Evolutionary conservation across 2,113 vertebrate genomes (phyloP).

Genomic region (Pongo pygmaeus): DNA sequence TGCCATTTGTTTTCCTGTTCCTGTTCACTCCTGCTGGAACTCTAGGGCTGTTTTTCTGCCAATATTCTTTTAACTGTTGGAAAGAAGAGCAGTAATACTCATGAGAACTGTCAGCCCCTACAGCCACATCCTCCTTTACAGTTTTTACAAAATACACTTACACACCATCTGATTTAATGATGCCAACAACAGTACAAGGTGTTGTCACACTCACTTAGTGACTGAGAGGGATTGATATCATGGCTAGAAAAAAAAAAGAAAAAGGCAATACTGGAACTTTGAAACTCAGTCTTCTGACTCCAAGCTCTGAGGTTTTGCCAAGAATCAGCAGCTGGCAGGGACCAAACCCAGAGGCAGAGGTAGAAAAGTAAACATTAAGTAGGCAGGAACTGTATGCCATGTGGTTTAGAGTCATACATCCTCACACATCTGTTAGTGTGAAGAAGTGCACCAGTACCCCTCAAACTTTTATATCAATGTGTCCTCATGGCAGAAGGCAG

Average conservation of each 20-base stretch:
- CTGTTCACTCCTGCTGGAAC: conserved; percentile 88
- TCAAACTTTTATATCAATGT: no score
- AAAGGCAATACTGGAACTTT: neutral
- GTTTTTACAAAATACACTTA: neutral
- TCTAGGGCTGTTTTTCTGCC: conserved; percentile 89
- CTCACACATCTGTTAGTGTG: neutral
- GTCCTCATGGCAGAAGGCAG: no score
- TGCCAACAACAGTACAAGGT: no score
- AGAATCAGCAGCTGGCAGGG: no score
- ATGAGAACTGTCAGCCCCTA: neutral
- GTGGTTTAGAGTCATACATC: neutral
- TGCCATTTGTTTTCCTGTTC: conserved; percentile 91
- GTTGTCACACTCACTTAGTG: neutral
- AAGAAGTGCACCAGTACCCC: no score
- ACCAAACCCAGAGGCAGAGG: no score
- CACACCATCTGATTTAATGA: no score
- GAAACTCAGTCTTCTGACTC: neutral
- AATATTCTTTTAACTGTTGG: conserved; percentile 93
- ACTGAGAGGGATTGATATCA: neutral
- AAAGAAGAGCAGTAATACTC: neutral
- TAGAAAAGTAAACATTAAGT: no score
- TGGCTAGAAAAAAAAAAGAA: neutral
- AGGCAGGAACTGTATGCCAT: neutral
- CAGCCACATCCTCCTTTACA: neutral
- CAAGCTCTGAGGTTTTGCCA: no score